Conservation (phyloP, 2,113 vertebrate genomes). For the Glareola pratincola region DNA sequence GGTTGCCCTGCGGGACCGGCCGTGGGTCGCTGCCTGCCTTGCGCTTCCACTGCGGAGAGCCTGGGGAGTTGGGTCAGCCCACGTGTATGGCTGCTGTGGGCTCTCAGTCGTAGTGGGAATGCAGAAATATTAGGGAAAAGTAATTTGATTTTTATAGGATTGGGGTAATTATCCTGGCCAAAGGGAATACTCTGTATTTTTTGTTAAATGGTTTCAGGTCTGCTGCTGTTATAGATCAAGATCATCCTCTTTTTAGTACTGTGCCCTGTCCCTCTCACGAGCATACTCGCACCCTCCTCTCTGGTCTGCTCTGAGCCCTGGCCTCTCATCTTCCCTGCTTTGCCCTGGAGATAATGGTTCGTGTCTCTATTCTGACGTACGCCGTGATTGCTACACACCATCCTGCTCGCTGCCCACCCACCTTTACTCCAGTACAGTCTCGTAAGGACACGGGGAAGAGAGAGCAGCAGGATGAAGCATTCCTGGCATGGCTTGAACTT, state of each 20-base stretch:
- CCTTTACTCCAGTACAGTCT: background rate
- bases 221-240: background rate
- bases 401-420: background rate
- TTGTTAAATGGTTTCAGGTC: background rate
- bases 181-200: background rate
- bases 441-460: background rate
- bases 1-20: fast-evolving
- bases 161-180: background rate
- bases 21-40: background rate
- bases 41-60: background rate
- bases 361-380: background rate
- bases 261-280: background rate
- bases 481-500: background rate
- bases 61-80: background rate
- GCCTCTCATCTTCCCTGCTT: background rate
- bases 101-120: background rate
- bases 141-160: background rate
- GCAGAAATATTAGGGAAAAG: background rate
- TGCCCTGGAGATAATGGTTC: background rate
- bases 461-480: background rate
- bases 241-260: background rate
- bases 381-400: fast-evolving
- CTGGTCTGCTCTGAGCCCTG: background rate
- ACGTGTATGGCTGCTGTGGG: background rate
- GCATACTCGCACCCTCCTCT: fast-evolving